Percentiles rank a stretch among this genome's conserved stretches.
Conservation (phyloP, 2,797 vertebrate genomes). For the Furcifer pardalis region DNA sequence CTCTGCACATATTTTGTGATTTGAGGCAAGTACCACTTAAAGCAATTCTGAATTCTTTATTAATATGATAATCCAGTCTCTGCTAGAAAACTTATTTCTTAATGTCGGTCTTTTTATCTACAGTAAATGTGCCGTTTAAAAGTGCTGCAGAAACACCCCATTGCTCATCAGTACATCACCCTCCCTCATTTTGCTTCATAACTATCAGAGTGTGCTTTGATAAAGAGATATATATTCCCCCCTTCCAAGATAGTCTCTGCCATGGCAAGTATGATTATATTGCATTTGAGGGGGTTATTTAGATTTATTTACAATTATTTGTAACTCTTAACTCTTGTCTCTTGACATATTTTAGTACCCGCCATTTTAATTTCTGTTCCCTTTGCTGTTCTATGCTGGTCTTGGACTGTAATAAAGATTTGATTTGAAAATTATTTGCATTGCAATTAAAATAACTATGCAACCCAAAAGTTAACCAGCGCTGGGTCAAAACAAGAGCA, state of each 20-base stretch:
- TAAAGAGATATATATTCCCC: background rate
- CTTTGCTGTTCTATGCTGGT: no score
- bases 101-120: slow-evolving; percentile 39
- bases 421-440: background rate
- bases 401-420: no score
- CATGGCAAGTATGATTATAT: background rate
- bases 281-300: slow-evolving; percentile 4
- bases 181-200: slow-evolving; percentile 32
- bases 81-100: no score
- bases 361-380: no score
- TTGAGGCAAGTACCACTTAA: background rate
- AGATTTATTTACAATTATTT: slow-evolving; percentile 7
- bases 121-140: slow-evolving; percentile 41
- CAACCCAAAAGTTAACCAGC: no score
- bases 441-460: no score
- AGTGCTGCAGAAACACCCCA: slow-evolving; percentile 38
- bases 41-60: background rate
- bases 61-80: background rate
- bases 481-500: no score
- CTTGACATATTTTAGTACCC: no score
- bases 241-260: background rate
- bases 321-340: no score
- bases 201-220: slow-evolving; percentile 30
- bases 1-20: background rate
- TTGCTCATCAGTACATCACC: slow-evolving; percentile 36